Evolutionary conservation across 2,113 vertebrate genomes (phyloP).

Genomic region (Xenopus tropicalis): DNA sequence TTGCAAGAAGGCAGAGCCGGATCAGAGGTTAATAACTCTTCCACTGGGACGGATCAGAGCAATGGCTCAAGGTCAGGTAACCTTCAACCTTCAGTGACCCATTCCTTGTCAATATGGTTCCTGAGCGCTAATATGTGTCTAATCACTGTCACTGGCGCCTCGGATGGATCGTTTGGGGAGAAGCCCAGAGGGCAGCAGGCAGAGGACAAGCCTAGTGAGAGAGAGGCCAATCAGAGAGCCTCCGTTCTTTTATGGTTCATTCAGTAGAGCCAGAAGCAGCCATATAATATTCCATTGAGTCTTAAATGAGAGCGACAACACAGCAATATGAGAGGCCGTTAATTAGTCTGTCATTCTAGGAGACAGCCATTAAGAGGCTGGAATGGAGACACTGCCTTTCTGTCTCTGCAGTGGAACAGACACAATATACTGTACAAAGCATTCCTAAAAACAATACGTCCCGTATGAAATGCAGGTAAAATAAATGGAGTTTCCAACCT

Average conservation of each 20-base stretch:
- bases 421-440: no score
- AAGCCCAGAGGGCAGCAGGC: background rate
- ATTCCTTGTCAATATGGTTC: slow-evolving; percentile 9
- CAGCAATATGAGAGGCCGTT: background rate
- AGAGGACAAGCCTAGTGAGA: background rate
- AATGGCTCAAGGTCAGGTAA: slow-evolving; percentile 28
- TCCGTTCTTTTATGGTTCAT: background rate
- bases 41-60: background rate
- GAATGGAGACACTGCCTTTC: no score
- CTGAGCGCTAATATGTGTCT: slow-evolving; percentile 28
- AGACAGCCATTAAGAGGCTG: background rate
- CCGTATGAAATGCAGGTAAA: no score
- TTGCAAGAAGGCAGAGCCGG: background rate
- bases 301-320: background rate
- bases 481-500: no score
- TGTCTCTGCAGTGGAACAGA: no score
- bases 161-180: background rate
- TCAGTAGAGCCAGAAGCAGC: background rate
- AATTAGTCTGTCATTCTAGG: background rate
- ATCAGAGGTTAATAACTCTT: slow-evolving; percentile 19
- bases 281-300: background rate
- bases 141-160: slow-evolving; percentile 21
- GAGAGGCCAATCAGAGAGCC: background rate
- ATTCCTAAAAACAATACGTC: no score
- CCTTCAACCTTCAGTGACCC: slow-evolving; percentile 22